These are phyloP conservation scores for Boulengeromyrus knoepffleri DNA, from an alignment of 2,113 vertebrate species.

Conservation along the genomic window DNA sequence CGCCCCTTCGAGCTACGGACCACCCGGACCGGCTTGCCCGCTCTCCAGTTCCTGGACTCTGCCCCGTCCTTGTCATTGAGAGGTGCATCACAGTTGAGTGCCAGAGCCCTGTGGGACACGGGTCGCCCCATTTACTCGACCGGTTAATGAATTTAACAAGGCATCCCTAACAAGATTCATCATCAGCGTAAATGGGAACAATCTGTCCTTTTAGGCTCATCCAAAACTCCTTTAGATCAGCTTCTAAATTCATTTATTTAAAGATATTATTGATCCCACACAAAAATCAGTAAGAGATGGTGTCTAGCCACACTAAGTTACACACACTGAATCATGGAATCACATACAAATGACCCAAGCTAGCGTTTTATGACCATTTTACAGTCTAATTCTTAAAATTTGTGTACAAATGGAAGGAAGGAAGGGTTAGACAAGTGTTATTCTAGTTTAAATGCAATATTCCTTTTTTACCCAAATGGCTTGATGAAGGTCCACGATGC, in stretches of 20 bases:
- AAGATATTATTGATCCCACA: background rate
- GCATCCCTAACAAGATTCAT: background rate
- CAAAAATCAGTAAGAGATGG: background rate
- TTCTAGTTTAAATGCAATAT: conserved; percentile 13
- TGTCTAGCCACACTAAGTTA: background rate
- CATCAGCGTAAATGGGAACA: background rate
- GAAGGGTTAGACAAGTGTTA: conserved; percentile 1
- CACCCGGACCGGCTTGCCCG: conserved; percentile 91
- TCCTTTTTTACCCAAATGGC: conserved; percentile 10
- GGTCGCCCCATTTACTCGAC: background rate
- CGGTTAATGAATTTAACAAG: background rate
- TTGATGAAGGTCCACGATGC: conserved; percentile 5
- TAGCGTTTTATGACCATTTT: background rate
- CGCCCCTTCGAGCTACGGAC: conserved; percentile 95
- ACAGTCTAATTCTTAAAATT: background rate
- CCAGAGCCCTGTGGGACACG: conserved; percentile 74
- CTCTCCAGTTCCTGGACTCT: conserved; percentile 94
- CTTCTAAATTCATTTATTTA: background rate
- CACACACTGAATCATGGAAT: background rate
- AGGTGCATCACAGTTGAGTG: conserved; percentile 92
- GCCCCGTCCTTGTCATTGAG: conserved; percentile 95
- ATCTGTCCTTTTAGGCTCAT: background rate
- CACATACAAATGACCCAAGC: background rate
- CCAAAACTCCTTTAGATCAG: background rate
- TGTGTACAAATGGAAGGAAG: conserved; percentile 1